Evolutionary conservation across 2,113 vertebrate species (phyloP).

Genomic region (Prunella fulvescens): DNA sequence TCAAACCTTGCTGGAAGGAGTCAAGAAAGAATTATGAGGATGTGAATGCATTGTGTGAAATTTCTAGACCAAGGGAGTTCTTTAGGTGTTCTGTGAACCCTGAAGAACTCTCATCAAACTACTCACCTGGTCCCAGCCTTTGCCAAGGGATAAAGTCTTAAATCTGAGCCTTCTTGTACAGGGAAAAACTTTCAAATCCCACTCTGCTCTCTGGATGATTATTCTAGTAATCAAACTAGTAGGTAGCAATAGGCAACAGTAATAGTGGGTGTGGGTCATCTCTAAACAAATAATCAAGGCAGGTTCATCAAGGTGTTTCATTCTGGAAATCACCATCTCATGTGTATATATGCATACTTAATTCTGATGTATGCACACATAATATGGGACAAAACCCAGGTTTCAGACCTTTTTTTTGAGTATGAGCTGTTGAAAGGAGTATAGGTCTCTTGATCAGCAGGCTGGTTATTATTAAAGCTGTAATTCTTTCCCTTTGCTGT

Average conservation of each 20-base stretch:
- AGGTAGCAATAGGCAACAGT: neutral
- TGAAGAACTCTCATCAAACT: neutral
- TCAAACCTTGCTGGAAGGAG: neutral
- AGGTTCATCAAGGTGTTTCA: neutral
- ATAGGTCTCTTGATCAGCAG: neutral
- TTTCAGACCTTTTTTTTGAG: neutral
- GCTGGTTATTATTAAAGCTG: neutral
- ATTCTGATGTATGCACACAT: neutral
- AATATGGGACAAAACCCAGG: neutral
- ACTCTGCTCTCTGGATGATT: neutral
- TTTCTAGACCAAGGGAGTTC: neutral
- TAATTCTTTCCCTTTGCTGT: neutral
- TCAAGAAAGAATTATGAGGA: neutral
- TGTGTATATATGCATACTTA: neutral
- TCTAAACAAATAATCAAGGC: neutral
- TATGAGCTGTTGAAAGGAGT: neutral
- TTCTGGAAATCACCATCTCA: neutral
- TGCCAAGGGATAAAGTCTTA: neutral
- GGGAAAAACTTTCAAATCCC: neutral
- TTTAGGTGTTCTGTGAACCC: neutral
- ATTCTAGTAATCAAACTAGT: neutral
- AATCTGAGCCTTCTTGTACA: neutral
- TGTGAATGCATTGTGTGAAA: fast-evolving
- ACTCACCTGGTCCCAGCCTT: neutral
- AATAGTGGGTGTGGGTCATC: neutral